Conservation (phyloP, 2,888 invertebrate species). For the Entomobrya multifasciata region DNA sequence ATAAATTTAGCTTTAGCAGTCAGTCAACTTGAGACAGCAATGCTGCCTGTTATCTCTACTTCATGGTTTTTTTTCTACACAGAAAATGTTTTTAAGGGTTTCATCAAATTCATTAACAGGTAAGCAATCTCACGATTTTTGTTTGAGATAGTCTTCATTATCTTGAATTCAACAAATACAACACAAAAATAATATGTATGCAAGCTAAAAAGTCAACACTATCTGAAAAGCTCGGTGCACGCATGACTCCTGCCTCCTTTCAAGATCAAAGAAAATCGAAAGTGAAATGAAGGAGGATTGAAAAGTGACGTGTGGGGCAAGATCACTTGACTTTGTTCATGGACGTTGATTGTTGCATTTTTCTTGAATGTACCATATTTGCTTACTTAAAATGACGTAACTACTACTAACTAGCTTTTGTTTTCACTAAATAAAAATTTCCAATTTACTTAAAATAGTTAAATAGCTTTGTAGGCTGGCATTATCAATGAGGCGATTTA, state of each 20-base stretch:
- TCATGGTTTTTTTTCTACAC: too few species aligned
- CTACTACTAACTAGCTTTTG: too few species aligned
- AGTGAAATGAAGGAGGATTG: background rate
- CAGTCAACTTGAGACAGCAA: background rate
- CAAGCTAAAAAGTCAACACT: too few species aligned
- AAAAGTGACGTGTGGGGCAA: slow-evolving; percentile 21
- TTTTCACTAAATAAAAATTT: background rate
- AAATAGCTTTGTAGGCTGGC: too few species aligned
- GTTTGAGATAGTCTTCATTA: background rate
- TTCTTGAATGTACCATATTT: background rate
- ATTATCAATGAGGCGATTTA: too few species aligned
- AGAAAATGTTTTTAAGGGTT: background rate
- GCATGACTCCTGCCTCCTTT: background rate
- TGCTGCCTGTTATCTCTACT: too few species aligned
- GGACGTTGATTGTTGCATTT: background rate
- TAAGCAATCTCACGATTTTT: slow-evolving; percentile 12
- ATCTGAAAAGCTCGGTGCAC: too few species aligned
- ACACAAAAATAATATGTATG: too few species aligned
- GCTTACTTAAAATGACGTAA: too few species aligned
- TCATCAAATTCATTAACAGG: slow-evolving; percentile 1
- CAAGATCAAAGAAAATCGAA: background rate
- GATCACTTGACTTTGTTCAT: background rate
- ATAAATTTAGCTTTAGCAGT: background rate
- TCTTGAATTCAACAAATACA: background rate
- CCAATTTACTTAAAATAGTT: background rate